Conservation (phyloP, 2,797 vertebrate genomes). For the Phataginus tetradactyla region DNA sequence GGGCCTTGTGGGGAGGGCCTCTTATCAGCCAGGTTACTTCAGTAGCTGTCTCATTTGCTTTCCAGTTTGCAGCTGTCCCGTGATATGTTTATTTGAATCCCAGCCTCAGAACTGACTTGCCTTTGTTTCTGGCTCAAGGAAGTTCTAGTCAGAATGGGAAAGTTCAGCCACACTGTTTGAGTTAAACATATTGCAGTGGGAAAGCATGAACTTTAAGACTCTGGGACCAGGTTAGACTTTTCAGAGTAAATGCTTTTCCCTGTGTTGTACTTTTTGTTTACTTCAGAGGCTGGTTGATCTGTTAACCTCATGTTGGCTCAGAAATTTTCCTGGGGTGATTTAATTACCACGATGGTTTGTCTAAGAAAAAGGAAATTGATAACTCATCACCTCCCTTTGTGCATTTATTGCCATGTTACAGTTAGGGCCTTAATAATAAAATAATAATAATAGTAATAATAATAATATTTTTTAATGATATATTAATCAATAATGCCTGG, state of each 20-base stretch:
- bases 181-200: background rate
- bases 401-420: background rate
- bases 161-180: constrained; percentile 5
- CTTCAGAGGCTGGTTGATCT: background rate
- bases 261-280: constrained; percentile 7
- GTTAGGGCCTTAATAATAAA: background rate
- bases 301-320: background rate
- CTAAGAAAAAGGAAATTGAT: constrained; percentile 20
- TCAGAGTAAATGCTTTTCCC: constrained; percentile 32
- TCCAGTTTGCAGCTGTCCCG: constrained; percentile 25
- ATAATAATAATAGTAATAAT: background rate
- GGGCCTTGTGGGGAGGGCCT: background rate
- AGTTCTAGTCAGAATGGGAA: background rate
- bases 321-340: background rate
- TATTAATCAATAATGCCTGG: background rate
- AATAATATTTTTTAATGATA: background rate
- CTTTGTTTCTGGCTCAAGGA: constrained; percentile 49
- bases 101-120: constrained; percentile 8
- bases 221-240: constrained; percentile 13
- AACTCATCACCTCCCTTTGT: background rate
- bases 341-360: constrained; percentile 12
- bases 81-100: constrained; percentile 59
- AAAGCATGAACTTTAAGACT: constrained; percentile 11
- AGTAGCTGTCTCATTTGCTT: constrained; percentile 53
- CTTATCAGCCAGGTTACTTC: background rate